Percentiles rank a stretch among this genome's conserved stretches.
phyloP scores from a whole-genome alignment of 2,888 invertebrate genomes.

The Eupithecia exiguata region DNA sequence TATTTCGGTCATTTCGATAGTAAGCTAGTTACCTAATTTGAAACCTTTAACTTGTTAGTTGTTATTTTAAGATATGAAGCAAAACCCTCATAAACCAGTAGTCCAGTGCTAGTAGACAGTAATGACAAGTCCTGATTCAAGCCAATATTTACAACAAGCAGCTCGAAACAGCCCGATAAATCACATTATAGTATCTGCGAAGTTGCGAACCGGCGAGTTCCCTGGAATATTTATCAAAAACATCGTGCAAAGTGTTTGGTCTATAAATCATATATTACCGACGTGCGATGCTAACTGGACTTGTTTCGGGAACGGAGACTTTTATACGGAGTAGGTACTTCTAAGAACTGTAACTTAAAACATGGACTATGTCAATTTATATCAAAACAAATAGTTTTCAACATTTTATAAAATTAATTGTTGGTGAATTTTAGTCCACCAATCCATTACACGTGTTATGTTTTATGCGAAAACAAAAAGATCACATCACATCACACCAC shows the following conservation, averaged over 20 bases:
- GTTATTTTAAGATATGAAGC: background rate
- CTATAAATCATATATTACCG: constrained; percentile 1
- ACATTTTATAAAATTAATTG: background rate
- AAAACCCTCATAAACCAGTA: background rate
- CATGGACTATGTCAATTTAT: background rate
- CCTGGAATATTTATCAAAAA: background rate
- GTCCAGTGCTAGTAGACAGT: background rate
- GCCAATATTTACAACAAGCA: background rate
- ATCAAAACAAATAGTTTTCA: background rate
- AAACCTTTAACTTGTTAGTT: background rate
- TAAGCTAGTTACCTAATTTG: background rate
- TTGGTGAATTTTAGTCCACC: too few relatives aligned
- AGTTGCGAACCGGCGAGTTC: background rate
- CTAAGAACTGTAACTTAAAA: background rate
- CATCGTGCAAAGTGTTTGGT: background rate
- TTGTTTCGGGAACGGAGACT: background rate
- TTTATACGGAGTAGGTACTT: background rate
- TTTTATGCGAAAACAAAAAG: background rate
- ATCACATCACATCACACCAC: background rate
- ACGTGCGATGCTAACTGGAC: constrained; percentile 3
- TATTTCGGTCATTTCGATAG: background rate
- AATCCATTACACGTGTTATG: background rate
- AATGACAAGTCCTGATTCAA: background rate
- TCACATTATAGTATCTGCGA: constrained; percentile 4
- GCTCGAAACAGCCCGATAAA: background rate